These are phyloP conservation scores for Lottia gigantea DNA, from an alignment of 2,888 invertebrate species.

Conservation along the genomic window DNA sequence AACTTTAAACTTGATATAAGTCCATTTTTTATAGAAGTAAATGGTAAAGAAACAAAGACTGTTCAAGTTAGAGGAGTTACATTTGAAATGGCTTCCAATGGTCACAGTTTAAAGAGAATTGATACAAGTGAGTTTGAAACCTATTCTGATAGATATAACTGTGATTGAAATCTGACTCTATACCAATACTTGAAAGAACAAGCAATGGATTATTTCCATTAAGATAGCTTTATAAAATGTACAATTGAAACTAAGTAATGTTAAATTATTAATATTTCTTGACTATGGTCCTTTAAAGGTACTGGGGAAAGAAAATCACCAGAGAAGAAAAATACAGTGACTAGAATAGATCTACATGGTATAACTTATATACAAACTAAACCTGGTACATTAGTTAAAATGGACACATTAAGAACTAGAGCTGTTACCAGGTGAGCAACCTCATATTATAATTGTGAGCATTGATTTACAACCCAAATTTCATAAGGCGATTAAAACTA, in stretches of 20 bases:
- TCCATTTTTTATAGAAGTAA: constrained; percentile 26
- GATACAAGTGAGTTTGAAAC: constrained; percentile 16
- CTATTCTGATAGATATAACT: neutral
- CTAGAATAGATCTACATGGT: constrained; percentile 44
- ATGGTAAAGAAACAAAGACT: constrained; percentile 36
- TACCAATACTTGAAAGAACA: neutral
- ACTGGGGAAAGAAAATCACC: neutral
- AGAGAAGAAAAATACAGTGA: constrained; percentile 26
- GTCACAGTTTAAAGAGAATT: constrained; percentile 45
- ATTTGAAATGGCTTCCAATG: constrained; percentile 46
- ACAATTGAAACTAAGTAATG: neutral
- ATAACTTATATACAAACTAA: constrained; percentile 42
- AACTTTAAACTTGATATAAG: too few species aligned
- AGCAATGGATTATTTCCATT: neutral
- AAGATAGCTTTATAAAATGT: neutral
- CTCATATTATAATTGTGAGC: too few species aligned
- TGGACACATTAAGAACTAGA: constrained; percentile 32
- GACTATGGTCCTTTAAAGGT: too few species aligned
- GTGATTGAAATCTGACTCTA: neutral
- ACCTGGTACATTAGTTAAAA: constrained; percentile 43
- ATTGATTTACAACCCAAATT: too few species aligned
- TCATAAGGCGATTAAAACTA: too few species aligned
- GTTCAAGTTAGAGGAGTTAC: constrained; percentile 69
- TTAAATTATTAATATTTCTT: neutral
- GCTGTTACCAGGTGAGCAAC: constrained; percentile 43